These are phyloP conservation scores for Spheniscus mendiculus DNA, from an alignment of 2,113 vertebrate species.

Conservation along the genomic window DNA sequence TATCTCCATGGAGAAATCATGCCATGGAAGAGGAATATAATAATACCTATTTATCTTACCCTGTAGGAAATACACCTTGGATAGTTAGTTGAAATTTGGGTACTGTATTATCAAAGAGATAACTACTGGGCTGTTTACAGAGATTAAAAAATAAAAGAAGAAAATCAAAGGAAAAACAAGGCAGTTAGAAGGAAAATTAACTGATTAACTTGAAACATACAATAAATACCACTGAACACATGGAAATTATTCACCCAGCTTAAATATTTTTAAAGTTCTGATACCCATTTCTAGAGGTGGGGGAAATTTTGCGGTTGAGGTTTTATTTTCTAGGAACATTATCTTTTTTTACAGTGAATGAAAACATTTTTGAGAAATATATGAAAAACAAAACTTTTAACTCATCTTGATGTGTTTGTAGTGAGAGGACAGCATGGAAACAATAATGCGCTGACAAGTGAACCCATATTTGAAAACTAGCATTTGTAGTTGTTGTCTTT, in stretches of 20 bases:
- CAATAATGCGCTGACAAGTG: background rate
- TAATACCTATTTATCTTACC: background rate
- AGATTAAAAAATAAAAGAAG: background rate
- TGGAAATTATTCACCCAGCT: background rate
- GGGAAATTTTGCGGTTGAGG: background rate
- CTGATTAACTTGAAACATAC: background rate
- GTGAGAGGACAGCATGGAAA: accelerated
- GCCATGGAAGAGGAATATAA: background rate
- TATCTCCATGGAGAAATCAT: background rate
- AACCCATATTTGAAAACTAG: background rate
- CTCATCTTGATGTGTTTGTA: background rate
- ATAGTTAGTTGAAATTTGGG: background rate
- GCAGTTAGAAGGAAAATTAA: background rate
- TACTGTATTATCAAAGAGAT: background rate
- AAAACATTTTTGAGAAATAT: background rate
- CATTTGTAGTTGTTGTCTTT: background rate
- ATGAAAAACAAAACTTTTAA: background rate
- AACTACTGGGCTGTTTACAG: background rate
- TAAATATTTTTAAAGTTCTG: background rate
- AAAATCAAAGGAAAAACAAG: background rate
- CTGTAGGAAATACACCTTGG: background rate
- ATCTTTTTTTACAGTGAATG: background rate
- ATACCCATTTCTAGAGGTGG: background rate
- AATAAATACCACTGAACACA: background rate
- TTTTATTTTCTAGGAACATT: background rate